Evolutionary conservation across 2,113 vertebrate species (phyloP).

Genomic region (Phylloscopus trochilus): DNA sequence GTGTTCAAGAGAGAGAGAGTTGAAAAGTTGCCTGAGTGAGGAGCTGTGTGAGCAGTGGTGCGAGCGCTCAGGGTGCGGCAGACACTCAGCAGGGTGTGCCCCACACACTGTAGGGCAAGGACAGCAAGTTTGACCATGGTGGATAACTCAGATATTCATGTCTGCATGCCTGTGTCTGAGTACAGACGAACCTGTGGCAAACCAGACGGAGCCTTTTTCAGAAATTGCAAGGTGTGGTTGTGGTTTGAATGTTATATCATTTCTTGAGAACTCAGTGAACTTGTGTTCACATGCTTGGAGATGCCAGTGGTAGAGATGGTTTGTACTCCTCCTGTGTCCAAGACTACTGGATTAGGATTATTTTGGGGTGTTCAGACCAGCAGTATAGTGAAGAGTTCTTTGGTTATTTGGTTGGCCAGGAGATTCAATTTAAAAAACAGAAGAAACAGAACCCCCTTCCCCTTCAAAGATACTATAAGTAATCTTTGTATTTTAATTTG

Average conservation of each 20-base stretch:
- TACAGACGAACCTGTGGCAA: not conserved
- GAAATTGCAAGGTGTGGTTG: slow-evolving; percentile 21
- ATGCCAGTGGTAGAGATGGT: not conserved
- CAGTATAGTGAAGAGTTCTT: not conserved
- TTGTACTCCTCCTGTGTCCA: not conserved
- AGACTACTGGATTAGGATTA: not conserved
- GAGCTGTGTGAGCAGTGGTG: not conserved
- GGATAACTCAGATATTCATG: not conserved
- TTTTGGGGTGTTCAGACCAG: not conserved
- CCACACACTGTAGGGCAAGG: not conserved
- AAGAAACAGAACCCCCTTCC: accelerated
- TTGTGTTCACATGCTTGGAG: not conserved
- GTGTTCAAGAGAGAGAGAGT: not conserved
- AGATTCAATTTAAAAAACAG: not conserved
- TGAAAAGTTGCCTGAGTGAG: not conserved
- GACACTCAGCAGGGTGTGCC: not conserved
- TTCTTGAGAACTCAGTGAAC: not conserved
- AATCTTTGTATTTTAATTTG: not conserved
- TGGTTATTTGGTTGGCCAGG: not conserved
- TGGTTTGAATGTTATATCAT: not conserved
- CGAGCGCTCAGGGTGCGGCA: not conserved
- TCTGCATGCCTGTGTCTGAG: not conserved
- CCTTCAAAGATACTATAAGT: not conserved
- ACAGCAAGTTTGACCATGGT: not conserved
- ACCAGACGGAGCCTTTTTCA: not conserved